Conservation (phyloP, 2,113 vertebrate species). For the Ginglymostoma cirratum region DNA sequence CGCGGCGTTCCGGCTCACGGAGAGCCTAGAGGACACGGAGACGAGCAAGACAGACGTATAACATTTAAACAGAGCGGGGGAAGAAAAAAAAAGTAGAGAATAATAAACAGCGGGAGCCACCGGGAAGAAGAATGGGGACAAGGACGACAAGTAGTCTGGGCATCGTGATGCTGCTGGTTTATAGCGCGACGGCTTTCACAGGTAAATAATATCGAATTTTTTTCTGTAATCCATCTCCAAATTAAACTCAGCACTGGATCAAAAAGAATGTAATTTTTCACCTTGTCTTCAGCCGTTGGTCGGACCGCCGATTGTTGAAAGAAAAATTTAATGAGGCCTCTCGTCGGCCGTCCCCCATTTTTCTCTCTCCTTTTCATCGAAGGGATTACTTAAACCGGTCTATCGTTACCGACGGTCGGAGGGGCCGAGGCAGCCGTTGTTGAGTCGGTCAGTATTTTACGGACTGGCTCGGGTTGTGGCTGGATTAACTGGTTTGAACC, state of each 20-base stretch:
- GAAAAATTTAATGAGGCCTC: no score
- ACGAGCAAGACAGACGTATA: no score
- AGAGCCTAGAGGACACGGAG: neutral
- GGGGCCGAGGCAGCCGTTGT: no score
- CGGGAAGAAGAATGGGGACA: neutral
- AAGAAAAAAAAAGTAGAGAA: no score
- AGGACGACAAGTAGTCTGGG: neutral
- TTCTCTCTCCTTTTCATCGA: no score
- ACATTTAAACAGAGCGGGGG: no score
- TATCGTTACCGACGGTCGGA: no score
- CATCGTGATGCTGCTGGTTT: neutral
- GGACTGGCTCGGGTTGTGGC: neutral
- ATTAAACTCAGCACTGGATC: neutral
- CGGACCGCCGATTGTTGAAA: neutral
- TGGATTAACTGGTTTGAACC: neutral
- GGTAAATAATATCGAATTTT: neutral
- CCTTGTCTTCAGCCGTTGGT: neutral
- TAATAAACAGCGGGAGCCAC: neutral
- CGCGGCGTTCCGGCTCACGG: neutral
- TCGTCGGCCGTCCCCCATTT: no score
- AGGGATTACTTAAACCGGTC: no score
- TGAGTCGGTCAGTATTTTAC: no score
- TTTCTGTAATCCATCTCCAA: neutral
- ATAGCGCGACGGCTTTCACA: neutral
- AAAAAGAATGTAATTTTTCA: neutral